Evolutionary conservation across 1,140 invertebrate genomes (phyloP).

Genomic region (Drosophila burlai): DNA sequence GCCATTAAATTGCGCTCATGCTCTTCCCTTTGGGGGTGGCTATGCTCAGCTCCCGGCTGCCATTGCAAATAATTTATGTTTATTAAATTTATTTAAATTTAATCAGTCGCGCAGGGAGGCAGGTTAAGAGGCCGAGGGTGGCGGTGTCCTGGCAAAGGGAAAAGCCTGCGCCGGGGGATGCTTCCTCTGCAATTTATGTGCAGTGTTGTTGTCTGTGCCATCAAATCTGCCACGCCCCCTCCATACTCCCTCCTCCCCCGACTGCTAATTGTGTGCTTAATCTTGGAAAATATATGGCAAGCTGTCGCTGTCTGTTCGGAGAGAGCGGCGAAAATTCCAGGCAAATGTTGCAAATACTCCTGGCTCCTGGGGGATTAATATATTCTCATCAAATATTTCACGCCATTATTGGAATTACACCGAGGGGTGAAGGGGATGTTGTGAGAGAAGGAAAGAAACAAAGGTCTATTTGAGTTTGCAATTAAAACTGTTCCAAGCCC

Average conservation of each 20-base stretch:
- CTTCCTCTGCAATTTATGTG: constrained; percentile 79
- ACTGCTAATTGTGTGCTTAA: constrained; percentile 83
- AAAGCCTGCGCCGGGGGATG: constrained; percentile 46
- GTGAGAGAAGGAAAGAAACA: neutral
- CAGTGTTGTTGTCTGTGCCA: constrained; percentile 60
- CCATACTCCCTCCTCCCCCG: neutral
- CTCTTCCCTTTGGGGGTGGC: constrained; percentile 51
- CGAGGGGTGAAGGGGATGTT: neutral
- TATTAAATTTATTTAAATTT: constrained; percentile 85
- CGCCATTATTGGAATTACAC: constrained; percentile 79
- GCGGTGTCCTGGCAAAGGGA: constrained; percentile 10
- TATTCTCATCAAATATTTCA: constrained; percentile 84
- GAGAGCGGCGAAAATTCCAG: constrained; percentile 24
- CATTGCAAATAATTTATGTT: constrained; percentile 84
- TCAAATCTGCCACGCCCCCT: constrained; percentile 58
- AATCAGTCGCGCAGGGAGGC: constrained; percentile 65
- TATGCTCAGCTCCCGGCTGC: constrained; percentile 24
- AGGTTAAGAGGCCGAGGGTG: constrained; percentile 14
- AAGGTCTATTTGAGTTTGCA: constrained; percentile 13
- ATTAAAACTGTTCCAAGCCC: constrained; percentile 26
- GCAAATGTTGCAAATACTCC: constrained; percentile 71
- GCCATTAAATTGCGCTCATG: constrained; percentile 68
- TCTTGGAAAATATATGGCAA: constrained; percentile 75
- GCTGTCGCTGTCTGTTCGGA: constrained; percentile 57
- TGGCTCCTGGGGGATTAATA: constrained; percentile 74